Evolutionary conservation across 2,113 vertebrate genomes (phyloP).

Genomic region (Pterocles orientalis): DNA sequence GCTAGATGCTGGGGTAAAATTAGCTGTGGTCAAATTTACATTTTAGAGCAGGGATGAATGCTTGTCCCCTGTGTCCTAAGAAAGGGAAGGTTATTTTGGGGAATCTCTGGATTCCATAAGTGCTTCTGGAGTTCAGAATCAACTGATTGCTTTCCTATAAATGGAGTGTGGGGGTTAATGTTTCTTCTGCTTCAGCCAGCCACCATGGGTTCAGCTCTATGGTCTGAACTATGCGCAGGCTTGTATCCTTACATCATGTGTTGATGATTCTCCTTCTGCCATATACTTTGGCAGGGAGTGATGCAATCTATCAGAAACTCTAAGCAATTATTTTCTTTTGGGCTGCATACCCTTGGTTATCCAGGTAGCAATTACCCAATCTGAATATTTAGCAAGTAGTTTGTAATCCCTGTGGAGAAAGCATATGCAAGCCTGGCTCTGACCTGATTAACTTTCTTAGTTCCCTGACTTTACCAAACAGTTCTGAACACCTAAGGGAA

Average conservation of each 20-base stretch:
- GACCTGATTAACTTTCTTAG: constrained; percentile 53
- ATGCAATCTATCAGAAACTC: constrained; percentile 32
- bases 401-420: constrained; percentile 51
- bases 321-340: constrained; percentile 46
- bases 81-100: constrained; percentile 19
- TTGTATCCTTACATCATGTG: not conserved
- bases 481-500: not conserved
- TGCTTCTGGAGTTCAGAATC: not conserved
- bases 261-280: constrained; percentile 23
- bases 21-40: constrained; percentile 17
- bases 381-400: constrained; percentile 65
- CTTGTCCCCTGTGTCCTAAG: not conserved
- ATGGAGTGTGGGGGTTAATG: not conserved
- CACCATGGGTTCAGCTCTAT: not conserved
- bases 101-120: constrained; percentile 25
- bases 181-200: not conserved
- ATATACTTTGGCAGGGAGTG: not conserved
- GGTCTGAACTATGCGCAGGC: not conserved
- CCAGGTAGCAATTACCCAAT: constrained; percentile 72
- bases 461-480: not conserved
- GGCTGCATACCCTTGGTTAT: constrained; percentile 58
- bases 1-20: constrained; percentile 5
- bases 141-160: not conserved
- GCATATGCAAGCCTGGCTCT: constrained; percentile 49
- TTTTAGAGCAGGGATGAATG: not conserved